A percentile compares a stretch with the other conserved stretches of the same genome.
Conservation (phyloP, 2,797 vertebrate genomes). For the Lindbergichthys nudifrons region DNA sequence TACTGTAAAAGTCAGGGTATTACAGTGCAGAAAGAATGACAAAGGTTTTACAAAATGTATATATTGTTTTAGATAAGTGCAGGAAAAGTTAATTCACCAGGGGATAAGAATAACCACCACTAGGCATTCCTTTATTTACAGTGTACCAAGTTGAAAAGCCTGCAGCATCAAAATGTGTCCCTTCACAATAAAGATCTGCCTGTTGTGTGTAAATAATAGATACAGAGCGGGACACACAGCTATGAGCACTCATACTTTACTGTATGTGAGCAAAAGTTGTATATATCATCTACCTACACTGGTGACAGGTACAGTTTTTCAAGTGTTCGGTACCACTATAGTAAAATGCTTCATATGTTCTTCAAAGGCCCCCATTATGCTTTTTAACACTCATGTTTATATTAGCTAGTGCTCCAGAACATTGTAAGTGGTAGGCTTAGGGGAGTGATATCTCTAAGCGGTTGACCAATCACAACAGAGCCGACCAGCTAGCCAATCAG, state of each 20-base stretch:
- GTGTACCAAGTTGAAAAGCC: not conserved
- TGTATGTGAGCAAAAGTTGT: not conserved
- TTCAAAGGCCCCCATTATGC: too few species aligned
- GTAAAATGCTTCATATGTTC: not conserved
- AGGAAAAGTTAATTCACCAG: not conserved
- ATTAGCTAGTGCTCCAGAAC: too few species aligned
- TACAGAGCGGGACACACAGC: not conserved
- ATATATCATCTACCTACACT: constrained; percentile 3
- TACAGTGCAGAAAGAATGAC: constrained; percentile 5
- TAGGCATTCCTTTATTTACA: not conserved
- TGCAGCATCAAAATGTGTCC: constrained; percentile 22
- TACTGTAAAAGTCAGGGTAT: constrained; percentile 7
- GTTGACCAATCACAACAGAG: too few species aligned
- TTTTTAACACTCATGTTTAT: too few species aligned
- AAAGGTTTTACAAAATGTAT: constrained; percentile 4
- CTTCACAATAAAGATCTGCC: constrained; percentile 22
- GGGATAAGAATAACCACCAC: not conserved
- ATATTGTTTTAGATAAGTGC: constrained; percentile 21
- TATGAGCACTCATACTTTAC: not conserved
- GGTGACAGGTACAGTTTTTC: not conserved
- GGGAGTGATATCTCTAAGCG: too few species aligned
- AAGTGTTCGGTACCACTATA: not conserved
- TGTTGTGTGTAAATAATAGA: constrained; percentile 32
- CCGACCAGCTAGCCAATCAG: too few species aligned
- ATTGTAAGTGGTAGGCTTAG: too few species aligned